These are phyloP conservation scores for Acrobeloides nanus DNA, from an alignment of 2,888 invertebrate genomes.

Conservation along the genomic window DNA sequence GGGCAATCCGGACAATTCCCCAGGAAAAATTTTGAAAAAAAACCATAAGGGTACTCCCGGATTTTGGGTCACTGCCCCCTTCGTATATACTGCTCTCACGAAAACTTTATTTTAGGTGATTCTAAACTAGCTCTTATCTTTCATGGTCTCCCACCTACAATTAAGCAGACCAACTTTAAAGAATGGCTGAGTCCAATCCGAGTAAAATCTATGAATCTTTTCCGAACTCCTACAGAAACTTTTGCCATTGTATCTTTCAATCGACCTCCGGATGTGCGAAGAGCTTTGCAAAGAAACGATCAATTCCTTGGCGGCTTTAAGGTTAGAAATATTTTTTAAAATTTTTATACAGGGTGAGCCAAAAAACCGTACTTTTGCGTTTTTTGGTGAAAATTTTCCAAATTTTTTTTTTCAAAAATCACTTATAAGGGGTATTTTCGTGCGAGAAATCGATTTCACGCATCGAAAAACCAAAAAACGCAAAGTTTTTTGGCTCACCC, in stretches of 20 bases:
- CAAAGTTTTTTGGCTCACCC: too few relatives aligned
- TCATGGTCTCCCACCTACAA: slow-evolving; percentile 35
- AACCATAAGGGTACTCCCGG: slow-evolving; percentile 1
- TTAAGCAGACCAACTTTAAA: slow-evolving; percentile 41
- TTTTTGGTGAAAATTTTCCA: too few relatives aligned
- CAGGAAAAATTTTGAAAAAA: too few relatives aligned
- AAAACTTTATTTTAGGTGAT: slow-evolving; percentile 27
- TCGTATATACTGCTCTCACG: slow-evolving; percentile 1
- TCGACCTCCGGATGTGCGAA: slow-evolving; percentile 36
- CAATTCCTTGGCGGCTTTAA: slow-evolving; percentile 47
- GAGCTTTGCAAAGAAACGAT: slow-evolving; percentile 32
- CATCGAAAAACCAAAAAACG: too few relatives aligned
- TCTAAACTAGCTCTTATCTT: slow-evolving; percentile 38
- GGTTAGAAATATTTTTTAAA: slow-evolving; percentile 19
- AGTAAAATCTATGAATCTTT: slow-evolving; percentile 31
- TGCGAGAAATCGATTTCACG: too few relatives aligned
- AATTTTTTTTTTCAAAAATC: too few relatives aligned
- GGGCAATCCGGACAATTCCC: too few relatives aligned
- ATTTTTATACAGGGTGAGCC: too few relatives aligned
- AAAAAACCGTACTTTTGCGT: too few relatives aligned
- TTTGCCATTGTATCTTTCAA: slow-evolving; percentile 41
- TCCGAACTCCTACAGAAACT: slow-evolving; percentile 22
- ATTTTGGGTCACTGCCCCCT: slow-evolving; percentile 9
- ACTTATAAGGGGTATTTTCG: too few relatives aligned
- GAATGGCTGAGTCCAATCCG: slow-evolving; percentile 50